phyloP scores from a whole-genome alignment of 1,140 invertebrate genomes.

The Dysdera silvatica region DNA sequence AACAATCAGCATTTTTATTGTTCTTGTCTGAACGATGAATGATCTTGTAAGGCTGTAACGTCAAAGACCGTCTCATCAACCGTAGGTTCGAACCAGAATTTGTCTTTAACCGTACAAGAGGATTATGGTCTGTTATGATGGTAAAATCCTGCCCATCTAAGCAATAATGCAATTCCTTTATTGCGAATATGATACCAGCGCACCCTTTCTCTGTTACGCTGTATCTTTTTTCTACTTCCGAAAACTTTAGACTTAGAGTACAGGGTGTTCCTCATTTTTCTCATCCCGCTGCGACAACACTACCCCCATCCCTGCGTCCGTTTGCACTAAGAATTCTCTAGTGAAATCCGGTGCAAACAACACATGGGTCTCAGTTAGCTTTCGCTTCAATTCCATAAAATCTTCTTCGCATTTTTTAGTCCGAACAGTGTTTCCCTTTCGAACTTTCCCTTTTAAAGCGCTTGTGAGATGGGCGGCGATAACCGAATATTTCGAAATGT shows the following conservation, averaged over 20 bases:
- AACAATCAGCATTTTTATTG: not conserved
- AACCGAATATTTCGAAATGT: not conserved
- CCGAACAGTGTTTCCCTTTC: not conserved
- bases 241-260: not conserved
- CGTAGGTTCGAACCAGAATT: not conserved
- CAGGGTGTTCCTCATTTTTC: not conserved
- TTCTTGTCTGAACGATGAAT: not conserved
- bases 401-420: not conserved
- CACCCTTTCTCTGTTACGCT: not conserved
- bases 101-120: not conserved
- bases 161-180: not conserved
- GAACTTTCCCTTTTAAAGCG: not conserved
- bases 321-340: no score
- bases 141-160: not conserved
- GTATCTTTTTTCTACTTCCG: not conserved
- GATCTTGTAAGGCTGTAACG: not conserved
- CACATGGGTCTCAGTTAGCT: no score
- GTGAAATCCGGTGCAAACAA: no score
- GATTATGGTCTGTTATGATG: not conserved
- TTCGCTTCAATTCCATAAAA: no score
- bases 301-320: no score
- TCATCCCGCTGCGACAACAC: no score
- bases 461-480: conserved; percentile 3
- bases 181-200: not conserved
- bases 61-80: not conserved